Evolutionary conservation across 1,140 invertebrate species (phyloP).

Genomic region (Lysiphlebus fabarum): DNA sequence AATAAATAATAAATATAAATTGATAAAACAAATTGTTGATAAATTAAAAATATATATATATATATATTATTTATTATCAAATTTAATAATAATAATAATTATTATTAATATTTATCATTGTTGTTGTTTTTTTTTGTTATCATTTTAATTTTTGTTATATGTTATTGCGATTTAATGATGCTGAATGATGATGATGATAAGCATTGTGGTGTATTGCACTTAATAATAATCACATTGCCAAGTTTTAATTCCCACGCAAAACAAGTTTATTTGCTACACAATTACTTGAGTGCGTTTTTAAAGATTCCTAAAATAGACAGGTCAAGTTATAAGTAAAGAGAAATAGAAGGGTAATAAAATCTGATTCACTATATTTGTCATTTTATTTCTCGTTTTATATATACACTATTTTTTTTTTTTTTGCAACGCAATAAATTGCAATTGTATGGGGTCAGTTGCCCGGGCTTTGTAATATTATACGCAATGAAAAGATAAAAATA

Average conservation of each 20-base stretch:
- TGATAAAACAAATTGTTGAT: no score
- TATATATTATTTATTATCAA: no score
- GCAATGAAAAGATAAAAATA: no score
- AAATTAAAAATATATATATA: no score
- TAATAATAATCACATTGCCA: neutral
- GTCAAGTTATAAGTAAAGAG: slow-evolving; percentile 3
- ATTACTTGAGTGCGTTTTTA: slow-evolving; percentile 11
- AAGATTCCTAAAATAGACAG: slow-evolving; percentile 12
- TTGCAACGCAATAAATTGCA: slow-evolving; percentile 17
- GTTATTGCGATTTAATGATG: no score
- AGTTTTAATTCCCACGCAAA: slow-evolving; percentile 10
- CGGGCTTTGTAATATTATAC: neutral
- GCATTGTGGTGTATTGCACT: no score
- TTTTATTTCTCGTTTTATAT: neutral
- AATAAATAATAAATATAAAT: no score
- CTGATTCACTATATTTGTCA: neutral
- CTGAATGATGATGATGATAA: no score
- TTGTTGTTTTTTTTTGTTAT: no score
- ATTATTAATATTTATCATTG: no score
- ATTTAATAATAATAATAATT: no score
- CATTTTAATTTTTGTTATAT: no score
- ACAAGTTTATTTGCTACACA: neutral
- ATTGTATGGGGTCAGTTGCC: slow-evolving; percentile 20
- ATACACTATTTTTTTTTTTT: slow-evolving; percentile 6
- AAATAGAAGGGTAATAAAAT: neutral